Conservation (phyloP, 2,797 vertebrate genomes). For the Onychomys leucogaster region DNA sequence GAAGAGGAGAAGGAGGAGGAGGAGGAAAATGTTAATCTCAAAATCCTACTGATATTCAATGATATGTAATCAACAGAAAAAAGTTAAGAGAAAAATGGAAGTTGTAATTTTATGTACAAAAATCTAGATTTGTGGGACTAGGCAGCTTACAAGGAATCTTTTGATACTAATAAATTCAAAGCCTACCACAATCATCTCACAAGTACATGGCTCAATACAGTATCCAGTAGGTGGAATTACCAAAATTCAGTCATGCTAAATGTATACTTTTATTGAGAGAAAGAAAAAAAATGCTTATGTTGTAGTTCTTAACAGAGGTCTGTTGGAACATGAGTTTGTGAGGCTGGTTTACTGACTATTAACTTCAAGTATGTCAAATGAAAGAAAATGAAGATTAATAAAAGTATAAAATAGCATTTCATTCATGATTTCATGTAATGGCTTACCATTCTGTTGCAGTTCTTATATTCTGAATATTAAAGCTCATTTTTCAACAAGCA, state of each 20-base stretch:
- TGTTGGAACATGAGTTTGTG: not conserved
- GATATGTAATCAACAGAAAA: slow-evolving; percentile 83
- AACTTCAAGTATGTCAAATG: slow-evolving; percentile 56
- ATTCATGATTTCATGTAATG: not conserved
- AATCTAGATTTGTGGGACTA: slow-evolving; percentile 84
- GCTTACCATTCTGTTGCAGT: not conserved
- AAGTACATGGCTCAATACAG: slow-evolving; percentile 86
- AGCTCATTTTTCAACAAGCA: not conserved
- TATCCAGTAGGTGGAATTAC: slow-evolving; percentile 84
- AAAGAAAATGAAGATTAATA: not conserved
- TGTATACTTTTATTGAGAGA: slow-evolving; percentile 64
- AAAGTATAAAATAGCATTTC: not conserved
- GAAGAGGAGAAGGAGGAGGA: slow-evolving; percentile 76
- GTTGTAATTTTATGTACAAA: slow-evolving; percentile 79
- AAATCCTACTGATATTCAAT: slow-evolving; percentile 86
- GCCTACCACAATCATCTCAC: slow-evolving; percentile 84
- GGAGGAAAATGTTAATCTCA: slow-evolving; percentile 79
- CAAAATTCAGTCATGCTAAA: slow-evolving; percentile 81
- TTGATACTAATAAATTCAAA: slow-evolving; percentile 87
- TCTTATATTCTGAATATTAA: slow-evolving; percentile 7
- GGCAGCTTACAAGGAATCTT: slow-evolving; percentile 83
- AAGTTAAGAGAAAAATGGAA: slow-evolving; percentile 84
- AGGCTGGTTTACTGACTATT: slow-evolving; percentile 27
- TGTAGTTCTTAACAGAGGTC: slow-evolving; percentile 64
- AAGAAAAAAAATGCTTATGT: slow-evolving; percentile 42